Evolutionary conservation across 92 coral and sea anemone genomes (phyloP).

Genomic region (Metridium senile): DNA sequence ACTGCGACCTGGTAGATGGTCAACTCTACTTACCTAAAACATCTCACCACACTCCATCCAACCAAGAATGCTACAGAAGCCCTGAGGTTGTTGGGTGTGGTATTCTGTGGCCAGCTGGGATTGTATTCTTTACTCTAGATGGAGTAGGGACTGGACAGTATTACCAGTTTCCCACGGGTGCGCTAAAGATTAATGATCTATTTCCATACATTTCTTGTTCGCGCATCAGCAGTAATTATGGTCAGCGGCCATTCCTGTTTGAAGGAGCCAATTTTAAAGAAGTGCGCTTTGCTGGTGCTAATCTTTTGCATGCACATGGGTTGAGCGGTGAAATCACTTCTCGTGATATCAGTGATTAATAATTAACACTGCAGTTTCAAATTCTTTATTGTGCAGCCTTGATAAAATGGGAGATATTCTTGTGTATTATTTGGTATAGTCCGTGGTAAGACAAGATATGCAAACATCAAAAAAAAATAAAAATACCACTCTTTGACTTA

Average conservation of each 20-base stretch:
- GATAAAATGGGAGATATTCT: no score
- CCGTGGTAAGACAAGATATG: no score
- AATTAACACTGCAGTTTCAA: neutral
- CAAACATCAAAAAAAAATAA: no score
- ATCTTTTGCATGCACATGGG: slow-evolving; percentile 65
- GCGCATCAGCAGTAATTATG: slow-evolving; percentile 88
- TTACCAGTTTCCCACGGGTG: slow-evolving; percentile 65
- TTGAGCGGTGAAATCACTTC: slow-evolving; percentile 32
- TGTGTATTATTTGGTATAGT: no score
- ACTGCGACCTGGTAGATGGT: slow-evolving; percentile 83
- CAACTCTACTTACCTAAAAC: slow-evolving; percentile 78
- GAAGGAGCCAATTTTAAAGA: slow-evolving; percentile 76
- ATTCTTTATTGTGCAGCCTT: no score
- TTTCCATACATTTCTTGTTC: slow-evolving; percentile 85
- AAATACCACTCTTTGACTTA: no score
- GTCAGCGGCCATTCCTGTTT: slow-evolving; percentile 88
- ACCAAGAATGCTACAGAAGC: slow-evolving; percentile 65
- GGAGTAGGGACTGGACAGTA: slow-evolving; percentile 85
- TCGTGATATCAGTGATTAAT: neutral
- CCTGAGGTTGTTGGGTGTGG: slow-evolving; percentile 99
- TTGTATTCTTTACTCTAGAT: slow-evolving; percentile 87
- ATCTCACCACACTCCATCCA: slow-evolving; percentile 51
- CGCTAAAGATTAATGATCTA: slow-evolving; percentile 53
- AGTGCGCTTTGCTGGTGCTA: slow-evolving; percentile 61
- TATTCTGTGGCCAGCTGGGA: slow-evolving; percentile 84